A percentile compares a stretch with the other conserved stretches of the same genome.
phyloP scores from a whole-genome alignment of 2,888 invertebrate genomes.

The Acanthacorydalis orientalis region DNA sequence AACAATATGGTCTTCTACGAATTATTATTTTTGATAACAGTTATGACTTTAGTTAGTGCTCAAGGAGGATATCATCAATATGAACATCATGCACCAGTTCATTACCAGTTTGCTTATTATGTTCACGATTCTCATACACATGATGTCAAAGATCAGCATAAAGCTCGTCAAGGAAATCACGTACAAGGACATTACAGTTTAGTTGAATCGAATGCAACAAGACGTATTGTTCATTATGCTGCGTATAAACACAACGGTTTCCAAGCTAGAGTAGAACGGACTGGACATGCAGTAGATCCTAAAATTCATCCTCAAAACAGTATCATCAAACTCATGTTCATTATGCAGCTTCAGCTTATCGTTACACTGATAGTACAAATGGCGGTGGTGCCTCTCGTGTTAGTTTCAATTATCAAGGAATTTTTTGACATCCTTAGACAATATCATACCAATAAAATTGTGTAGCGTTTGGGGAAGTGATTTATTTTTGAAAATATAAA shows the following conservation, averaged over 20 bases:
- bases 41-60: conserved; percentile 7
- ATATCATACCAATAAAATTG: too few species aligned
- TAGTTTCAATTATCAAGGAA: background rate
- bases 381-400: background rate
- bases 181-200: conserved; percentile 29
- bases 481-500: too few species aligned
- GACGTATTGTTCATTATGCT: conserved; percentile 17
- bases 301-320: too few species aligned
- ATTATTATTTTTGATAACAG: background rate
- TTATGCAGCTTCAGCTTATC: background rate
- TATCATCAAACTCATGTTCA: too few species aligned
- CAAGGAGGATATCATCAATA: background rate
- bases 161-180: conserved; percentile 31
- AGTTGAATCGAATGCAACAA: conserved; percentile 24
- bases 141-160: conserved; percentile 35
- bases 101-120: conserved; percentile 18
- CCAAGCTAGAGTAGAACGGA: too few species aligned
- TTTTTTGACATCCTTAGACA: background rate
- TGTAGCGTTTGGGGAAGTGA: too few species aligned
- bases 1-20: too few species aligned
- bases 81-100: conserved; percentile 12
- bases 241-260: too few species aligned
- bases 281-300: too few species aligned
- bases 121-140: conserved; percentile 34
- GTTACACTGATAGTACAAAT: too few species aligned